These are phyloP conservation scores for Gymnoscopelus braueri DNA, from an alignment of 2,797 vertebrate genomes.

Conservation along the genomic window DNA sequence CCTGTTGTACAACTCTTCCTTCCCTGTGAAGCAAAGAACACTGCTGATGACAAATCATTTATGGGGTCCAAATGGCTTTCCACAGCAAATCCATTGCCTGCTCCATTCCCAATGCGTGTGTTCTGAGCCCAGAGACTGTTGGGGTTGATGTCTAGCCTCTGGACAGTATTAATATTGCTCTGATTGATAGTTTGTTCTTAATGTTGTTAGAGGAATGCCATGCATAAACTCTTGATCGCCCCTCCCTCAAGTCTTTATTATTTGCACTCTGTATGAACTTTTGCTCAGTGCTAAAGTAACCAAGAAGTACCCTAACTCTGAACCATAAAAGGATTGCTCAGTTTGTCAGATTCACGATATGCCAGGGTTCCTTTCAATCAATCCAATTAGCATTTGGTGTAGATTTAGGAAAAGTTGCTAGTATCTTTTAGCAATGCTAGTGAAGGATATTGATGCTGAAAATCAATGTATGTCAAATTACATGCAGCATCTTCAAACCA, in stretches of 20 bases:
- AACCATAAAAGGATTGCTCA: conserved; percentile 32
- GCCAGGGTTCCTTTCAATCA: conserved; percentile 20
- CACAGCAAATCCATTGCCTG: conserved; percentile 32
- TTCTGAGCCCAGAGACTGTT: conserved; percentile 47
- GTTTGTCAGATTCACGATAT: conserved; percentile 18
- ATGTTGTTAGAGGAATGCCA: conserved; percentile 36
- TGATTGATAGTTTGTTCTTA: conserved; percentile 37
- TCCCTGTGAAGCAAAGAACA: conserved; percentile 55
- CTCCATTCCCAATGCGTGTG: conserved; percentile 10
- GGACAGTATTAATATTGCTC: conserved; percentile 42
- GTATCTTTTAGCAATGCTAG: not conserved
- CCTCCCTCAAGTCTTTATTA: conserved; percentile 37
- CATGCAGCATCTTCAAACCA: not conserved
- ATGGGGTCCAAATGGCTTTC: conserved; percentile 23
- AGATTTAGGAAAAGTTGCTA: not conserved
- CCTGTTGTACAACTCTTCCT: not conserved
- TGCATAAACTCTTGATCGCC: conserved; percentile 36
- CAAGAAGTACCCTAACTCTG: not conserved
- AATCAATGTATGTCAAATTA: conserved; percentile 8
- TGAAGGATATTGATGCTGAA: not conserved
- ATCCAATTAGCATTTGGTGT: not conserved
- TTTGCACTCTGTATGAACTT: conserved; percentile 63
- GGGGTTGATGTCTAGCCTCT: conserved; percentile 33
- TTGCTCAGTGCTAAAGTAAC: conserved; percentile 38
- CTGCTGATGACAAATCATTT: conserved; percentile 48